Evolutionary conservation across 2,888 invertebrate genomes (phyloP).

Genomic region (Blastobasis adustella): DNA sequence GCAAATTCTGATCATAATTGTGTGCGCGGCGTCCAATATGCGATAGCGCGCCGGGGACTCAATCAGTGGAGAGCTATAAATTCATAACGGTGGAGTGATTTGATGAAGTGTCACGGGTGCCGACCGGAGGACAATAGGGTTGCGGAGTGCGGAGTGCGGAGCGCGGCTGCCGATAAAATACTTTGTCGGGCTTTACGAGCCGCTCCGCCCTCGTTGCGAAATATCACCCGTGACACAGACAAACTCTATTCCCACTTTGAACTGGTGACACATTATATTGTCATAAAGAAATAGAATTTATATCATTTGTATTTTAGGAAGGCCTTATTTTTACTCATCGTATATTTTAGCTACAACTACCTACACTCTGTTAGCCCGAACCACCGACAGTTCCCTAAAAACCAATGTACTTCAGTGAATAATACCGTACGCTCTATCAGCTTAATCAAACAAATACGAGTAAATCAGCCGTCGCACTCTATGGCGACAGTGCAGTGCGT

Average conservation of each 20-base stretch:
- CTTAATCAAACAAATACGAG: too few relatives aligned
- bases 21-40: constrained; percentile 6
- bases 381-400: too few relatives aligned
- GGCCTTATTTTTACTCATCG: too few relatives aligned
- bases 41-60: constrained; percentile 12
- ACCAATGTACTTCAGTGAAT: too few relatives aligned
- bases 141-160: constrained; percentile 30
- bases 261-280: too few relatives aligned
- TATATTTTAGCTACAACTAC: too few relatives aligned
- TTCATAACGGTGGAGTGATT: constrained; percentile 55
- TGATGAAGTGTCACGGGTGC: constrained; percentile 58
- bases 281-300: too few relatives aligned
- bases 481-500: constrained; percentile 27
- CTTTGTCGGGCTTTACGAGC: constrained; percentile 64
- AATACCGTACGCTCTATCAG: too few relatives aligned
- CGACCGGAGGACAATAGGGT: constrained; percentile 57
- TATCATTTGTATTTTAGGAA: too few relatives aligned
- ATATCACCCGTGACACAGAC: constrained; percentile 40
- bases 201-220: constrained; percentile 60
- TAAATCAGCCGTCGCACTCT: too few relatives aligned
- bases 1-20: constrained; percentile 9
- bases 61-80: constrained; percentile 31
- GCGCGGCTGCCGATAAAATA: constrained; percentile 57
- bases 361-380: too few relatives aligned
- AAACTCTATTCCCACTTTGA: constrained; percentile 1